Evolutionary conservation across 2,113 vertebrate species (phyloP), one percentile per base, ranked within the genome.

Genomic region (Rhinogobius similis): DNA sequence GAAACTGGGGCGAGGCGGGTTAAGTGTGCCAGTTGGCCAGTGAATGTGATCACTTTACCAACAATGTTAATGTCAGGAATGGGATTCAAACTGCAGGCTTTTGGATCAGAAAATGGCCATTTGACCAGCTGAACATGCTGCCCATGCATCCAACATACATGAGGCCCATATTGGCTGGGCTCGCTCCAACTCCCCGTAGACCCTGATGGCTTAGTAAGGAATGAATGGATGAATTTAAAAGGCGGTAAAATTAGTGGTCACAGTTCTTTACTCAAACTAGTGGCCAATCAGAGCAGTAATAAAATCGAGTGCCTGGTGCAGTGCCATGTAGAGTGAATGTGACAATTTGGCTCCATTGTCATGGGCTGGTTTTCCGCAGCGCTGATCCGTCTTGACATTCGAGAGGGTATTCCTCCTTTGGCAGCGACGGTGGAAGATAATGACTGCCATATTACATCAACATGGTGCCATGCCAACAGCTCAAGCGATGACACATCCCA

Each of bases 371-470:
- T 90, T 86, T 87, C 82, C 73, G 72, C 52, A 71, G 73, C 44
- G 55, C 59, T 85, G 82, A 89, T 87, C 76, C 68, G 79, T 76
- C 78, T 79, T 88, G 87, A 90, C 85, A 79, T 88, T 80, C 70
- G 72, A 87, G 86, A 89, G 84, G 86, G 85, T 89, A 87, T 89
- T 81, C 87, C 85, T 89, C 68, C 77, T 86, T 78, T 90, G 86
- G 87, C 80, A 46, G 77, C 9, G 63, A 62, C 67, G 76, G 73
- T 65, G 79, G 77, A 66, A 86, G 86, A 87, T 92, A 89, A 92
- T 87, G 79, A 72, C 72, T 87, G 88, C 88, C 90, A 91, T 81
- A 92, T 92, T 90, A 90, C 88, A 91, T 90, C 90, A 91, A 91
- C 84, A 89, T 13, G 59, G 70, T 72, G 75, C 80, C 82, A 87